Conservation (phyloP, 2,113 vertebrate species). For the Falco punctatus region DNA sequence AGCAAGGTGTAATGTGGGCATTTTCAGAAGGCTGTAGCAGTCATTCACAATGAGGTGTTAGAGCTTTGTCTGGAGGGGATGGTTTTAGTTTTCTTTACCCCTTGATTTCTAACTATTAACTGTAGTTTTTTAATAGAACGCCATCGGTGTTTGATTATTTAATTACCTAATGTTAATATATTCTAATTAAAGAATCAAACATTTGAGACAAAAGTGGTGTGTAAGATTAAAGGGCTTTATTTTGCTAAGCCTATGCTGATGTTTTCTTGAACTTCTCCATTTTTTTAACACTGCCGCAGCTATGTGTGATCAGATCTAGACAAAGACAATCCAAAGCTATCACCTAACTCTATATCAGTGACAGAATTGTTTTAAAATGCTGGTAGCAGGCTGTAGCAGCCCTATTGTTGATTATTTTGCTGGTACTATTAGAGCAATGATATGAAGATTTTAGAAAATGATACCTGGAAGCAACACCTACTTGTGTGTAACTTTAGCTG, state of each 20-base stretch:
- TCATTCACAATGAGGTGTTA: neutral
- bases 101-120: neutral
- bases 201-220: neutral
- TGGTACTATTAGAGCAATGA: neutral
- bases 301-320: neutral
- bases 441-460: neutral
- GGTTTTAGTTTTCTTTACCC: neutral
- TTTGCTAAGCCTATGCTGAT: neutral
- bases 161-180: neutral
- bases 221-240: neutral
- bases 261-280: neutral
- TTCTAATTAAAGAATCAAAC: neutral
- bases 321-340: neutral
- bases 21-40: neutral
- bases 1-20: neutral
- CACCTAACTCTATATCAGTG: neutral
- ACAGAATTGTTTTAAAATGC: neutral
- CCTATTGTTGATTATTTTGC: neutral
- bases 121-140: neutral
- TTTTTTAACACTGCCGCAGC: neutral
- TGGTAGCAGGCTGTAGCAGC: neutral
- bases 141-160: neutral
- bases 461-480: neutral
- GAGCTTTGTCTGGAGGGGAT: neutral
- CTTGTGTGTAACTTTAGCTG: neutral